phyloP scores from a whole-genome alignment of 1,140 invertebrate species.

The Pogonognathellus flavescens region DNA sequence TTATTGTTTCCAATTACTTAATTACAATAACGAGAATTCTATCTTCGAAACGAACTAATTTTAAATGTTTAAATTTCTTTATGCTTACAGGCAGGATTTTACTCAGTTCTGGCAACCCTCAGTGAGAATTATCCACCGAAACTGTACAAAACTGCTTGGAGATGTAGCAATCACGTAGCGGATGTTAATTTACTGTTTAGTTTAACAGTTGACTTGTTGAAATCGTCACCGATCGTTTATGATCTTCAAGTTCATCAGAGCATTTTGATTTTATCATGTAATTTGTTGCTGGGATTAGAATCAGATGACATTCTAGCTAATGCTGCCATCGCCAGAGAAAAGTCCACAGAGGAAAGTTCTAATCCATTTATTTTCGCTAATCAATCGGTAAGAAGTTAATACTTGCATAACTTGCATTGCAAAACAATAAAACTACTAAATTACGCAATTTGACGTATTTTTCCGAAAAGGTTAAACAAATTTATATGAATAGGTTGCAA shows the following conservation, averaged over 20 bases:
- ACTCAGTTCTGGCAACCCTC: conserved; percentile 55
- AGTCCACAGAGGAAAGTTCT: background rate
- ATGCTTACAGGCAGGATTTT: conserved; percentile 56
- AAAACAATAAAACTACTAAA: no score
- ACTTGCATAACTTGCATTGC: no score
- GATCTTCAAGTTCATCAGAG: conserved; percentile 61
- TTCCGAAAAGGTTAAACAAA: no score
- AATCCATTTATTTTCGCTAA: conserved; percentile 28
- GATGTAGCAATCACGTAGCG: background rate
- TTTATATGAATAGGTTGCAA: conserved; percentile 34
- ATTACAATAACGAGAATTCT: background rate
- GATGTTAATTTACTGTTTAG: conserved; percentile 54
- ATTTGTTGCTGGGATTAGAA: conserved; percentile 58
- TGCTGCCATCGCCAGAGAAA: background rate
- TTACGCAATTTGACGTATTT: no score
- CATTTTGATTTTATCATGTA: conserved; percentile 56
- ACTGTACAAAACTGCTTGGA: conserved; percentile 52
- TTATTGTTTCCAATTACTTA: background rate
- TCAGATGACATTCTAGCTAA: background rate
- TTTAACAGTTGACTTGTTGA: conserved; percentile 55
- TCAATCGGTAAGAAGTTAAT: background rate
- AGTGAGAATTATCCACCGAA: conserved; percentile 61
- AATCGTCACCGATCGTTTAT: conserved; percentile 60
- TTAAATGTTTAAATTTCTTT: background rate
- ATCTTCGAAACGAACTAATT: background rate